A percentile compares a stretch with the other conserved stretches of the same genome.
Conservation (phyloP, 2,888 invertebrate species). For the Protophormia terraenovae region DNA sequence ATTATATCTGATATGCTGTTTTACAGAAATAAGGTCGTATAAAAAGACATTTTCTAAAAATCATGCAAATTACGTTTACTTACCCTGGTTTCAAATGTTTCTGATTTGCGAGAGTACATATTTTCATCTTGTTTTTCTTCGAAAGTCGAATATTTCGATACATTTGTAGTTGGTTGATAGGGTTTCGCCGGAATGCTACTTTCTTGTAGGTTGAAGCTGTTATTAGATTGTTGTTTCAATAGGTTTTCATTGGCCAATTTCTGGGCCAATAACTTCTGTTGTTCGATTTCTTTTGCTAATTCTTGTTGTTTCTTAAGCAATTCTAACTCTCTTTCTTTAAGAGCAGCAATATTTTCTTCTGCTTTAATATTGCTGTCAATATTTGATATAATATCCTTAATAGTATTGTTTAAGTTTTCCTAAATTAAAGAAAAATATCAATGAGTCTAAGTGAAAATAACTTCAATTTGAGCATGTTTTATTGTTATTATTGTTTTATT, state of each 20-base stretch:
- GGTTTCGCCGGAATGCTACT: slow-evolving; percentile 12
- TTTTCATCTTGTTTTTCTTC: slow-evolving; percentile 71
- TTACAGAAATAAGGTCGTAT: not conserved
- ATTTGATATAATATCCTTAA: slow-evolving; percentile 85
- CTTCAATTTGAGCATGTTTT: no score
- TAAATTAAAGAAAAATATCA: slow-evolving; percentile 67
- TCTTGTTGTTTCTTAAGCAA: slow-evolving; percentile 74
- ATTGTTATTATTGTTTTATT: no score
- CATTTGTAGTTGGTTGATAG: slow-evolving; percentile 44
- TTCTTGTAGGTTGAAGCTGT: slow-evolving; percentile 43
- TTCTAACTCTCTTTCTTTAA: slow-evolving; percentile 73
- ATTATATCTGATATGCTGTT: no score
- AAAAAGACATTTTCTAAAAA: no score
- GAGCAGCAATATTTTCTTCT: slow-evolving; percentile 78
- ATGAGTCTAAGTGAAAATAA: no score
- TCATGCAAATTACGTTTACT: slow-evolving; percentile 6
- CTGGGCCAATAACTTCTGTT: slow-evolving; percentile 73
- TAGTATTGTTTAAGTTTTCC: slow-evolving; percentile 83
- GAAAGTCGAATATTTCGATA: slow-evolving; percentile 64
- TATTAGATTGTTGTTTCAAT: slow-evolving; percentile 67
- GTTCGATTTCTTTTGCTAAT: slow-evolving; percentile 72
- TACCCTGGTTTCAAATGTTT: slow-evolving; percentile 70
- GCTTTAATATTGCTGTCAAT: slow-evolving; percentile 84
- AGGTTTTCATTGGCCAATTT: slow-evolving; percentile 72
- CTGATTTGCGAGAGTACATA: slow-evolving; percentile 67